Evolutionary conservation across 2,888 invertebrate genomes (phyloP), one percentile per base, ranked within the genome.

Genomic region (Lasioglossum marginatum): DNA sequence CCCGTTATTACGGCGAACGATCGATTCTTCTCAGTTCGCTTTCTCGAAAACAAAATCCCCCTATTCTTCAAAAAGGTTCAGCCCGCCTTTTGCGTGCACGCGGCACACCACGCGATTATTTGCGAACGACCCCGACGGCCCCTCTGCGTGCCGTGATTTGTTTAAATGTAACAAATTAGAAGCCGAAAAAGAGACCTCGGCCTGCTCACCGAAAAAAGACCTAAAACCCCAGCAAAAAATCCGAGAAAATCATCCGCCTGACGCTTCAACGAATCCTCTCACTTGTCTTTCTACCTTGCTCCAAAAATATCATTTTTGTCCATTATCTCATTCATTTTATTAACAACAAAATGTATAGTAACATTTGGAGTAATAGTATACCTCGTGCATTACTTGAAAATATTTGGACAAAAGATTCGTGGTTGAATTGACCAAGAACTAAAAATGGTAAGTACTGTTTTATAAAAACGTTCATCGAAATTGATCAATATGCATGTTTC

Each of bases 81-180:
- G 14, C 12, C 60, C 43, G 12, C 14, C 70, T 45, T 60, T 74
- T 19, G 40, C 82, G 60, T 71, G 77, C 78, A 60, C 71, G 31
- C 45, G 60, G 19, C 8, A 37, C 19, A 14, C 12, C 63, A 70
- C 40, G 31, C n/a, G 40, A 66, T 19, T 60, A 43, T 19, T 31
- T 14, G 40, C 43, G 71, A 48, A 37, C 72, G 45, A 6, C 23
- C 12, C 3, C 3, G n/a, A 12, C n/a, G 37, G 40, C 14, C 16
- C 63, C 57, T 60, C 40, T 74, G 70, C 60, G 87, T 76, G 72
- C 75, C 52, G 37, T 52, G 75, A 82, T 88, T 82, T 70, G 70
- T 77, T 77, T 76, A 66, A 85, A 86, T 81, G 78, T 79, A 79
- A 88, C 73, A 82, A 78, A 82, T 83, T 74, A 76, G 75, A 45